Percentiles rank a stretch among this genome's conserved stretches.
Evolutionary conservation across 2,888 invertebrate species (phyloP).

Genomic region (Zygogramma bicolorata): DNA sequence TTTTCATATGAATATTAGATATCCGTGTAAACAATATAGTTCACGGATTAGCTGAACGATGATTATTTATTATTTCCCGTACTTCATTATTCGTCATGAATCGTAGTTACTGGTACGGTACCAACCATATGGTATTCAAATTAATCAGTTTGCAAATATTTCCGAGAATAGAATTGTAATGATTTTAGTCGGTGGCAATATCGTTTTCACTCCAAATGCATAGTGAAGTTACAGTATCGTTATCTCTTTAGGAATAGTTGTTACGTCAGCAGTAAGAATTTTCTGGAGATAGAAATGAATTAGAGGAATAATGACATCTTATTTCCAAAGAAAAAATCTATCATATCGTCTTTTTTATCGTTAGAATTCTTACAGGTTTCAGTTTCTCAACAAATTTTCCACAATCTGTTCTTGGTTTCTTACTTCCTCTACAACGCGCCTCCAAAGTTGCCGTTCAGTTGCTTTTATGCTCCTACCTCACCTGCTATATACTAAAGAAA

Average conservation of each 20-base stretch:
- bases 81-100: background rate
- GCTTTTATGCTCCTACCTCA: too few species aligned
- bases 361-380: too few species aligned
- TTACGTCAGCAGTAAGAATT: background rate
- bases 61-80: slow-evolving; percentile 4
- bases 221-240: background rate
- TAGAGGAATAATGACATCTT: too few species aligned
- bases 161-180: background rate
- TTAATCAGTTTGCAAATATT: background rate
- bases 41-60: slow-evolving; percentile 9
- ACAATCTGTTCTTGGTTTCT: too few species aligned
- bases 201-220: background rate
- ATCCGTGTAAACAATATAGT: slow-evolving; percentile 6
- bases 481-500: too few species aligned
- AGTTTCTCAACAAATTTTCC: too few species aligned
- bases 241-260: background rate
- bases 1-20: slow-evolving; percentile 17
- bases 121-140: background rate
- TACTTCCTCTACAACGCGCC: too few species aligned
- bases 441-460: too few species aligned
- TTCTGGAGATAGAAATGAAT: too few species aligned
- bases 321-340: too few species aligned
- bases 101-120: background rate
- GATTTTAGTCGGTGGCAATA: background rate
- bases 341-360: too few species aligned